phyloP scores from a whole-genome alignment of 1,140 invertebrate genomes.

The Latrodectus geometricus region DNA sequence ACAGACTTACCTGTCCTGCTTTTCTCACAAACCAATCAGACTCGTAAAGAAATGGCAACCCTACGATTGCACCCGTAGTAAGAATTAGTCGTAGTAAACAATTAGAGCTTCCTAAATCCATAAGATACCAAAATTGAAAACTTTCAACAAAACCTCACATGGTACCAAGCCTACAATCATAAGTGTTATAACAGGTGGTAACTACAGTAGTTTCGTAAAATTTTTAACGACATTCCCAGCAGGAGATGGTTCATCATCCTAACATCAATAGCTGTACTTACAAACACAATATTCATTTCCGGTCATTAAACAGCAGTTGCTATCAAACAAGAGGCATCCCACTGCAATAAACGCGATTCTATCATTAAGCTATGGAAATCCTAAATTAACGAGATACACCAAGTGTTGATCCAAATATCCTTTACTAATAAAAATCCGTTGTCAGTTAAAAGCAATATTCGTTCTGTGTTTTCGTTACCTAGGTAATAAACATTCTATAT shows the following conservation, averaged over 20 bases:
- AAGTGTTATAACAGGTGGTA: slow-evolving; percentile 80
- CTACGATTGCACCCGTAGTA: slow-evolving; percentile 81
- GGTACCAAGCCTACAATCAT: slow-evolving; percentile 80
- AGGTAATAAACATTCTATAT: no score
- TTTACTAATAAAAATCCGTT: no score
- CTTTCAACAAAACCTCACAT: slow-evolving; percentile 88
- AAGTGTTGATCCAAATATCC: no score
- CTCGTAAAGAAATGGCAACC: slow-evolving; percentile 81
- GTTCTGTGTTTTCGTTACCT: no score
- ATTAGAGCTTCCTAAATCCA: slow-evolving; percentile 82
- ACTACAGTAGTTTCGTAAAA: slow-evolving; percentile 78
- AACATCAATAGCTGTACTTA: slow-evolving; percentile 77
- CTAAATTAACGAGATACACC: no score
- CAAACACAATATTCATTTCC: slow-evolving; percentile 12
- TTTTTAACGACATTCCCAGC: slow-evolving; percentile 79
- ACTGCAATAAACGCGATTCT: no score
- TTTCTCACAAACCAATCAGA: slow-evolving; percentile 83
- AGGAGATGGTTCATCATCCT: slow-evolving; percentile 80
- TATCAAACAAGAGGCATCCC: no score
- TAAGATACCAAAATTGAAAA: slow-evolving; percentile 87
- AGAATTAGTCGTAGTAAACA: slow-evolving; percentile 87
- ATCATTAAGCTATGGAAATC: no score
- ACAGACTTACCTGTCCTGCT: slow-evolving; percentile 84
- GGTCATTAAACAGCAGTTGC: no score
- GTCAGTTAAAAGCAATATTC: no score